Evolutionary conservation across 92 coral and sea anemone species (phyloP).

Genomic region (Porites rus): DNA sequence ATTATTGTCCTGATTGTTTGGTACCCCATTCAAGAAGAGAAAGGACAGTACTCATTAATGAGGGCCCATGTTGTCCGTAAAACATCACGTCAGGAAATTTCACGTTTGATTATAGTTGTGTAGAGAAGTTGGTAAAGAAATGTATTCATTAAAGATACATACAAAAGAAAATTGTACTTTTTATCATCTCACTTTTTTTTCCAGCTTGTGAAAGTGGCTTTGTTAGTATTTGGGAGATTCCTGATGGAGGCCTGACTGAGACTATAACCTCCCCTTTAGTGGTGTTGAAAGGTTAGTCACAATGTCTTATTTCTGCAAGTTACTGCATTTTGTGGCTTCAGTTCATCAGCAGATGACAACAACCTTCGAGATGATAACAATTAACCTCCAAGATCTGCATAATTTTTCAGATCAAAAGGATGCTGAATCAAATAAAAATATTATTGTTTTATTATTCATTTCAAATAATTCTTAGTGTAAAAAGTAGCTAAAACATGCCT

Average conservation of each 20-base stretch:
- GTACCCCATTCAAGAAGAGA: too few relatives aligned
- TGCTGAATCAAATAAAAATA: too few relatives aligned
- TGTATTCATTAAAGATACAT: neutral
- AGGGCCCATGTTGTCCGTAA: too few relatives aligned
- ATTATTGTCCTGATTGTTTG: too few relatives aligned
- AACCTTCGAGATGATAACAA: neutral
- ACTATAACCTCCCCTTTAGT: slow-evolving; percentile 73
- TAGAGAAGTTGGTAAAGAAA: neutral
- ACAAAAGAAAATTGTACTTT: neutral
- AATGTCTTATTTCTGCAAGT: neutral
- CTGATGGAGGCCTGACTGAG: slow-evolving; percentile 84
- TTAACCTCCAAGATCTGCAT: too few relatives aligned
- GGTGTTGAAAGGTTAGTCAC: slow-evolving; percentile 64
- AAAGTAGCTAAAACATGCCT: too few relatives aligned
- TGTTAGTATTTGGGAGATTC: slow-evolving; percentile 84
- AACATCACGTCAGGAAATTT: too few relatives aligned
- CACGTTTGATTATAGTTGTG: too few relatives aligned
- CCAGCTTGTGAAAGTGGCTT: slow-evolving; percentile 92
- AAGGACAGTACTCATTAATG: too few relatives aligned
- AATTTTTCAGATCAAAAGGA: too few relatives aligned
- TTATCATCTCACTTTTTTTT: neutral
- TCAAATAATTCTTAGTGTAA: too few relatives aligned
- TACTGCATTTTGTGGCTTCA: neutral
- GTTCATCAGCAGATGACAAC: neutral
- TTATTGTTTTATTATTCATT: too few relatives aligned